Percentiles rank a stretch among this genome's conserved stretches.
Evolutionary conservation across 1,140 invertebrate genomes (phyloP).

Genomic region (Chymomyza costata): DNA sequence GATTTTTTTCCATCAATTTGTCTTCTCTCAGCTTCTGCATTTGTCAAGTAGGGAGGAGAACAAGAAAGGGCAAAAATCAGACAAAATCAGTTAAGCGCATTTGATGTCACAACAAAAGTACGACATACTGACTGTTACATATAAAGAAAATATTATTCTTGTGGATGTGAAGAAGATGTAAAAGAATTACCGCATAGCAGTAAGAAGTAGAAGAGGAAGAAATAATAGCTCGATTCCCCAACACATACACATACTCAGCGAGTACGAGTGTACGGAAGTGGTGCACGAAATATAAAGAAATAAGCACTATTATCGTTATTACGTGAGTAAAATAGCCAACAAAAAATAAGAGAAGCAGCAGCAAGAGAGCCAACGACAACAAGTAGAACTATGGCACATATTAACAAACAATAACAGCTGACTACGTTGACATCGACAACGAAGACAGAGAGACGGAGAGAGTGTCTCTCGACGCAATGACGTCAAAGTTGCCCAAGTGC

Average conservation of each 20-base stretch:
- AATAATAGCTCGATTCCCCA: constrained; percentile 2
- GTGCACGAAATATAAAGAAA: constrained; percentile 39
- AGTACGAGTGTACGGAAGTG: constrained; percentile 19
- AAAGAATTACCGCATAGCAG: constrained; percentile 23
- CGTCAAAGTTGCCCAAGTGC: constrained; percentile 51
- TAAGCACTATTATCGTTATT: constrained; percentile 45
- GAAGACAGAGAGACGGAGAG: constrained; percentile 6
- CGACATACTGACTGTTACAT: too few species aligned
- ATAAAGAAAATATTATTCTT: constrained; percentile 2
- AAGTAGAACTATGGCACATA: constrained; percentile 40
- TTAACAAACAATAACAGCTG: constrained; percentile 50
- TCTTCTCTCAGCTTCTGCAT: constrained; percentile 14
- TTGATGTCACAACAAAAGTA: constrained; percentile 26
- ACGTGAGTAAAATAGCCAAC: constrained; percentile 45
- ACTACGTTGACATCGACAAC: constrained; percentile 29
- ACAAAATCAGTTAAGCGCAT: constrained; percentile 51
- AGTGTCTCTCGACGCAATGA: too few species aligned
- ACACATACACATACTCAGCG: too few species aligned
- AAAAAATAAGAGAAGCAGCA: constrained; percentile 9
- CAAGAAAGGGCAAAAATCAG: not conserved
- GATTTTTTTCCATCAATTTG: constrained; percentile 45
- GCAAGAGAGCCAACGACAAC: constrained; percentile 12
- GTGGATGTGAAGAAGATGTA: not conserved
- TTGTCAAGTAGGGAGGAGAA: constrained; percentile 7
- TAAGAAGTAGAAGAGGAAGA: constrained; percentile 6